Percentiles rank a stretch among this genome's conserved stretches.
These are phyloP conservation scores for Stegostoma tigrinum DNA, from an alignment of 2,113 vertebrate species.

Conservation along the genomic window DNA sequence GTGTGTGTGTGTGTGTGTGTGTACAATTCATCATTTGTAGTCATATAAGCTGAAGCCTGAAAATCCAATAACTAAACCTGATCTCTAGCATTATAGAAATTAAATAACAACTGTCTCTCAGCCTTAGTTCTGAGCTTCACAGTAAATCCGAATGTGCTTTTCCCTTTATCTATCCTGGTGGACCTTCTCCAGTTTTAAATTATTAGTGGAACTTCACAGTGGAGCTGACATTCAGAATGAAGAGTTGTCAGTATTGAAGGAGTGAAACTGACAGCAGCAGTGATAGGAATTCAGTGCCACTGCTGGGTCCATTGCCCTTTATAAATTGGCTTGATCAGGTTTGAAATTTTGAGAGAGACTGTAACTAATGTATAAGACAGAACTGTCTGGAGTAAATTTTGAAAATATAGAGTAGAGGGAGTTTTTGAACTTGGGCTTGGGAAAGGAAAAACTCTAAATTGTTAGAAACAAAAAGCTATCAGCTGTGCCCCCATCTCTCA, in stretches of 20 bases:
- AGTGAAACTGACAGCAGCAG: neutral
- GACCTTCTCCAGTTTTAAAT: neutral
- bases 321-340: neutral
- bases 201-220: neutral
- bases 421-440: neutral
- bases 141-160: neutral
- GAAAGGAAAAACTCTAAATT: neutral
- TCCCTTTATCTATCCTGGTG: neutral
- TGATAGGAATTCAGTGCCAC: neutral
- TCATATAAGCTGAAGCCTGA: neutral
- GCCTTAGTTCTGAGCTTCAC: neutral
- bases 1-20: neutral
- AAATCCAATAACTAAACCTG: neutral
- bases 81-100: neutral
- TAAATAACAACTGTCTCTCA: neutral
- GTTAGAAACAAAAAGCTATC: no score
- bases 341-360: neutral
- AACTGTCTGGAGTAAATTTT: neutral
- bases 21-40: neutral
- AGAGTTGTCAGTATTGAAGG: neutral
- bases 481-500: no score
- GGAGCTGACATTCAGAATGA: slow-evolving; percentile 1
- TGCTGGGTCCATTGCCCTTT: neutral
- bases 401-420: neutral
- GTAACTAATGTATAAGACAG: neutral